Base-by-base conservation (phyloP, 2,888 invertebrate species). In the Agrenia bidenticulata region DNA sequence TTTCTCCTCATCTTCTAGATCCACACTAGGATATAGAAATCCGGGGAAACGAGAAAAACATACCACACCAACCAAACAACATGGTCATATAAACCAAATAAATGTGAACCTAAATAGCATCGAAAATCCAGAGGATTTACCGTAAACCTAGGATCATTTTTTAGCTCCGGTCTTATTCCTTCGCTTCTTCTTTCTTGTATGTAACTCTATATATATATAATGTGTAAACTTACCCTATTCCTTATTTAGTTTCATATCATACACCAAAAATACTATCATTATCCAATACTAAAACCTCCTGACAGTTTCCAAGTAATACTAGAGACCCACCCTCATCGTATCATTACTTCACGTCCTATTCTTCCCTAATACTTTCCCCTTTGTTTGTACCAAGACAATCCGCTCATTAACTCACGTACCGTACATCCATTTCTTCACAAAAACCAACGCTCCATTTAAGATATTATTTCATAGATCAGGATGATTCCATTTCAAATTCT, bases 81-180 rank as follows among this genome's bases (percentile, higher is more conserved):
- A 32, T 32, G 32, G 11, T 4, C 32, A 32, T 32, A 45, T 15
- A 65, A 66, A 69, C 63, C 54, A 65, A 69, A 69, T 69, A 69
- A 66, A 69, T 69, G 66, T 61, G 66, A 61, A 66, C 41, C 60
- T 63, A 69, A 69, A 69, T 61, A 66, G 66, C 45, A 66, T 54
- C 64, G 66, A 69, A 69, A 69, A 66, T 69, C 65, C 66, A 24
- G 23, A 61, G 66, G 66, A 69, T 69, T 66, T 64, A 64, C 61
- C 55, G 59, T 62, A 61, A 57, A 57, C 21, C 39, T 41, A 39
- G 39, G 41, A 37, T 39, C 51, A 51, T 51, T 51, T 51, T 45
- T 51, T 51, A 51, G 24, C 51, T 51, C n/a, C 45, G 45, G 45
- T 15, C 45, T 19, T 19, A 9, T 7, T 51, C 2, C 23, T 23